phyloP scores from a whole-genome alignment of 2,113 vertebrate species.

The Oreochromis tanganicae region DNA sequence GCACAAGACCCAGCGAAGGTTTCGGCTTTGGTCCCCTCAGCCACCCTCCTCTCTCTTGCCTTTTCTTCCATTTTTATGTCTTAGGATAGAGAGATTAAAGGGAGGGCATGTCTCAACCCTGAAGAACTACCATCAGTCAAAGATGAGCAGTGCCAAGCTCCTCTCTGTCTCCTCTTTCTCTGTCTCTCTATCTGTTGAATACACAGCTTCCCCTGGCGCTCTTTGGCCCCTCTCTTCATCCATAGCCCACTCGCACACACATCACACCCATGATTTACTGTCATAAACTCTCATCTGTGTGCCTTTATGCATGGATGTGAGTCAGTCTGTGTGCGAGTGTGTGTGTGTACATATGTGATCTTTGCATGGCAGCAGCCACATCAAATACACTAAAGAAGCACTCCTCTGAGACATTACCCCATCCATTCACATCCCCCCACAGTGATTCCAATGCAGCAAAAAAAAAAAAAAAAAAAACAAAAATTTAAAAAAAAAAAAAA shows the following conservation, averaged over 20 bases:
- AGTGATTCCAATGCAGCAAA: slow-evolving; percentile 35
- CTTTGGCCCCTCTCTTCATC: slow-evolving; percentile 26
- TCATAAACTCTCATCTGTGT: slow-evolving; percentile 7
- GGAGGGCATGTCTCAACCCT: slow-evolving; percentile 42
- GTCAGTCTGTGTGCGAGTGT: not conserved
- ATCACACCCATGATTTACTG: slow-evolving; percentile 43
- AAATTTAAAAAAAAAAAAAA: not conserved
- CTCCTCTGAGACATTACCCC: slow-evolving; percentile 50
- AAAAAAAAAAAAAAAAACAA: not conserved
- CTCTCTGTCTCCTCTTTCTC: slow-evolving; percentile 10
- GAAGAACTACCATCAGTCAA: slow-evolving; percentile 55
- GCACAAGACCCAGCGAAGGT: slow-evolving; percentile 23
- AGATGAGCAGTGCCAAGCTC: slow-evolving; percentile 51
- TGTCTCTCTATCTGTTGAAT: slow-evolving; percentile 19
- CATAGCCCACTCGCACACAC: slow-evolving; percentile 21
- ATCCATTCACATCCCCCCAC: slow-evolving; percentile 42
- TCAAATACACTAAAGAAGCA: slow-evolving; percentile 42
- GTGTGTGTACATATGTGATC: slow-evolving; percentile 15
- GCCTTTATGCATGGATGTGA: not conserved
- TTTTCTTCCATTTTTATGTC: slow-evolving; percentile 53
- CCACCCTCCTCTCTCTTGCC: slow-evolving; percentile 19
- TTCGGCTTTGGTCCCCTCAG: slow-evolving; percentile 24
- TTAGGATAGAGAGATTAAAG: slow-evolving; percentile 63
- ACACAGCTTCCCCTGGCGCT: slow-evolving; percentile 39
- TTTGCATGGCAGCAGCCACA: slow-evolving; percentile 49